Evolutionary conservation across 2,113 vertebrate species (phyloP).

Genomic region (Coregonus clupeaformis): DNA sequence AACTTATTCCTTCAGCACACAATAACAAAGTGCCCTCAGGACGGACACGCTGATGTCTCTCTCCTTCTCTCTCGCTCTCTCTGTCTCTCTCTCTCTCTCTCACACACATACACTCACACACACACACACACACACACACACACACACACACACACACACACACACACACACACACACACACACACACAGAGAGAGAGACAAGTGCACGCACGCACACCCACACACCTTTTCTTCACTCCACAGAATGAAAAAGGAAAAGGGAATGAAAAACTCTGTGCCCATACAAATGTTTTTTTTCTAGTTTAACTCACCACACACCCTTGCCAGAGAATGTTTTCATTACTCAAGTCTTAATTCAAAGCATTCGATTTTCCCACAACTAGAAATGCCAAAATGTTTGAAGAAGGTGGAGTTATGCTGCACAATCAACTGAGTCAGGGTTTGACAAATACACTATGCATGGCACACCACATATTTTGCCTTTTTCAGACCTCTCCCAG

Average conservation of each 20-base stretch:
- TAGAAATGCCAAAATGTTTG: slow-evolving; percentile 36
- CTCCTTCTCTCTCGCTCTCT: slow-evolving; percentile 19
- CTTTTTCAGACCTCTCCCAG: neutral
- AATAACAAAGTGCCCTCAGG: slow-evolving; percentile 83
- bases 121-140: too few species aligned
- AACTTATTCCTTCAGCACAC: slow-evolving; percentile 87
- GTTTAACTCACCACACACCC: slow-evolving; percentile 49
- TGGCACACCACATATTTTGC: neutral
- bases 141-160: neutral
- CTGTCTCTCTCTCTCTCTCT: too few species aligned
- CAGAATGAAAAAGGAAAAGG: slow-evolving; percentile 44
- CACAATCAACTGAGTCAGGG: slow-evolving; percentile 55
- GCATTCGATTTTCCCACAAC: slow-evolving; percentile 53
- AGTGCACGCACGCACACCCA: too few species aligned
- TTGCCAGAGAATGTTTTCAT: slow-evolving; percentile 71
- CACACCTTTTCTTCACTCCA: neutral
- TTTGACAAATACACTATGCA: slow-evolving; percentile 27
- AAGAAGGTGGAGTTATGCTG: slow-evolving; percentile 20
- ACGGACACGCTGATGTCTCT: slow-evolving; percentile 74
- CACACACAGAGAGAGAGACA: too few species aligned
- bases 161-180: neutral
- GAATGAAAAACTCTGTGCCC: slow-evolving; percentile 52
- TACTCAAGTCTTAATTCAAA: slow-evolving; percentile 42
- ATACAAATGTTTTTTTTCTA: slow-evolving; percentile 42
- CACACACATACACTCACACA: too few species aligned